phyloP scores from a whole-genome alignment of 2,888 invertebrate species.

The Alloplasta piceator region DNA sequence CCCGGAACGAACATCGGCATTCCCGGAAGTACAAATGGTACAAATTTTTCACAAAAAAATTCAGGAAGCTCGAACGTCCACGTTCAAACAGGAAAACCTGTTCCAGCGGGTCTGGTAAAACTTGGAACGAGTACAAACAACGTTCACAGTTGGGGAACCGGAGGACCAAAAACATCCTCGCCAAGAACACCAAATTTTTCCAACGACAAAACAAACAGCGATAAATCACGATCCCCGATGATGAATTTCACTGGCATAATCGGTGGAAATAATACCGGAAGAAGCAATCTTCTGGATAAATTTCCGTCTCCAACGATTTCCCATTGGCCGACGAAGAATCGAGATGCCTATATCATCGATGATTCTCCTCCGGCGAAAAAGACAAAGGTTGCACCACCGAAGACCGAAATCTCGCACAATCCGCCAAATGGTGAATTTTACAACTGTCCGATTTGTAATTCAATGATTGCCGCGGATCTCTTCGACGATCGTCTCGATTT shows the following conservation, averaged over 20 bases:
- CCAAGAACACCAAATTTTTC: slow-evolving; percentile 29
- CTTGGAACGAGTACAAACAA: slow-evolving; percentile 75
- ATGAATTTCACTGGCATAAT: slow-evolving; percentile 68
- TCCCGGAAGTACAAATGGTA: not conserved
- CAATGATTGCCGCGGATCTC: not conserved
- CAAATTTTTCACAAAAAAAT: not conserved
- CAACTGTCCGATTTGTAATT: slow-evolving; percentile 60
- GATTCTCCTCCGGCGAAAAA: slow-evolving; percentile 42
- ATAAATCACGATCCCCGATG: not conserved
- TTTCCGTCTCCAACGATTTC: slow-evolving; percentile 23
- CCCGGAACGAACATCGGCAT: not conserved
- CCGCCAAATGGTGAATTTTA: not conserved
- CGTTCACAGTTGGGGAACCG: slow-evolving; percentile 76
- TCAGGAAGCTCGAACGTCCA: not conserved
- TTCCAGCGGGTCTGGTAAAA: slow-evolving; percentile 69
- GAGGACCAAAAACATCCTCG: slow-evolving; percentile 70
- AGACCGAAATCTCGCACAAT: not conserved
- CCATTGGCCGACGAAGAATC: slow-evolving; percentile 16
- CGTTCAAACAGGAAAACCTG: not conserved
- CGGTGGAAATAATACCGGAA: slow-evolving; percentile 76
- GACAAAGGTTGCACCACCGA: slow-evolving; percentile 23
- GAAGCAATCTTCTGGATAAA: slow-evolving; percentile 76
- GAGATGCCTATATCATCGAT: not conserved
- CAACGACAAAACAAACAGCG: slow-evolving; percentile 9
- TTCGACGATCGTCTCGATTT: slow-evolving; percentile 57